Base-by-base conservation (phyloP, 2,888 invertebrate species). In the Drosophila quinaria region DNA sequence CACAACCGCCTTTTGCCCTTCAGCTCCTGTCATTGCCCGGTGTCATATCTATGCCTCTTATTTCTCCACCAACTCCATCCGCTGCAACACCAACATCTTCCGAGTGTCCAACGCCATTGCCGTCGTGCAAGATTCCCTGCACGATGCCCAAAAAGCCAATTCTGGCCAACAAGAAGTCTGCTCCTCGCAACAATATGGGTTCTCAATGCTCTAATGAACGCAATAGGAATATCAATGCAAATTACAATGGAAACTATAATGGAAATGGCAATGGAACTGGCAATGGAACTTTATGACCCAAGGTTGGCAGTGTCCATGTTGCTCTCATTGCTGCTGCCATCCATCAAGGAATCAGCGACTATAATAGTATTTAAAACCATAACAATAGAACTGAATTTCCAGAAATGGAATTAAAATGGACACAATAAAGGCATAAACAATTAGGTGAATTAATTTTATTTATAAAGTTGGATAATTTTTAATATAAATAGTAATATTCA, bases 291-390 rank as follows among this genome's bases (percentile, higher is more conserved):
- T 44, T 49, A 65, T 67, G 62, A 70, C 50, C 17, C 62, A 51
- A 31, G 62, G 64, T 17, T 84, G 85, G 75, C 62, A 64, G 35
- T 81, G 72, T 29, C 63, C 82, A 0, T 65, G 73, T 11, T 84
- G 75, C 55, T 54, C 85, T n/a, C 72, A 73, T 46, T 84, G 54
- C 67, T 72, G 54, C 17, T 82, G 80, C 58, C 67, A 77, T 67
- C 50, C 68, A 2, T 54, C 49, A 11, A 13, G 25, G 15, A 37
- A 42, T 19, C n/a, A 11, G 19, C 59, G 50, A 47, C 25, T 17
- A 17, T 37, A 47, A 25, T 33, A 11, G 0, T 2, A 31, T 31
- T 11, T 11, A 31, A 37, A 15, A 42, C 8, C 8, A 15, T 41
- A 29, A 4, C 15, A 13, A 47, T 29, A 29, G 13, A 6, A 22